A percentile compares a stretch with the other conserved stretches of the same genome.
phyloP scores from a whole-genome alignment of 2,888 invertebrate genomes.

The Drosophila neotestacea region DNA sequence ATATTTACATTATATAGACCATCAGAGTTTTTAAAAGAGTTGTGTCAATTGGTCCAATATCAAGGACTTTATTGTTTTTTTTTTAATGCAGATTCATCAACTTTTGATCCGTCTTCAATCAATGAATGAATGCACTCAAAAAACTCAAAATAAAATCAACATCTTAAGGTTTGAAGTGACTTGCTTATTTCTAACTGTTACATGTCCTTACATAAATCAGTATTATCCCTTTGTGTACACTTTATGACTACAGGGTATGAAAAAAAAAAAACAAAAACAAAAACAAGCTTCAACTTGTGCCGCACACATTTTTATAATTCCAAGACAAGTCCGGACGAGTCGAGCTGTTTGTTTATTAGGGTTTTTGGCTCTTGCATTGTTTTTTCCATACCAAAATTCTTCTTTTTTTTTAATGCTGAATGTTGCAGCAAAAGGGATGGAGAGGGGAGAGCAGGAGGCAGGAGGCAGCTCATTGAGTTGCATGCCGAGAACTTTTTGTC shows the following conservation, averaged over 20 bases:
- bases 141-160: too few relatives aligned
- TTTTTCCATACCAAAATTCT: slow-evolving; percentile 11
- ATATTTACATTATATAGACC: too few relatives aligned
- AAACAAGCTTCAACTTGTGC: slow-evolving; percentile 26
- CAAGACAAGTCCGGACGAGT: slow-evolving; percentile 35
- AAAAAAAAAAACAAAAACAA: slow-evolving; percentile 17
- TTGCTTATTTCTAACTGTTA: neutral
- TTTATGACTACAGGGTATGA: slow-evolving; percentile 12
- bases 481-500: slow-evolving; percentile 48
- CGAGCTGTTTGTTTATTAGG: slow-evolving; percentile 39
- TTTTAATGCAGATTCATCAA: too few relatives aligned
- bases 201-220: neutral
- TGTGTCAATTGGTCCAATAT: too few relatives aligned
- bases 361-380: slow-evolving; percentile 30
- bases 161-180: too few relatives aligned
- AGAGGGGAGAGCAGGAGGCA: neutral
- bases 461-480: slow-evolving; percentile 51
- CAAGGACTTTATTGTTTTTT: too few relatives aligned
- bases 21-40: too few relatives aligned
- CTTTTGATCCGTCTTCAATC: too few relatives aligned
- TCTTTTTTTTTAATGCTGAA: slow-evolving; percentile 18
- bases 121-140: too few relatives aligned
- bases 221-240: neutral
- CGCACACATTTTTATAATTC: slow-evolving; percentile 38
- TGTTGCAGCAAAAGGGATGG: neutral